phyloP scores from a whole-genome alignment of 2,888 invertebrate genomes.

The Allophyes oxyacanthae region DNA sequence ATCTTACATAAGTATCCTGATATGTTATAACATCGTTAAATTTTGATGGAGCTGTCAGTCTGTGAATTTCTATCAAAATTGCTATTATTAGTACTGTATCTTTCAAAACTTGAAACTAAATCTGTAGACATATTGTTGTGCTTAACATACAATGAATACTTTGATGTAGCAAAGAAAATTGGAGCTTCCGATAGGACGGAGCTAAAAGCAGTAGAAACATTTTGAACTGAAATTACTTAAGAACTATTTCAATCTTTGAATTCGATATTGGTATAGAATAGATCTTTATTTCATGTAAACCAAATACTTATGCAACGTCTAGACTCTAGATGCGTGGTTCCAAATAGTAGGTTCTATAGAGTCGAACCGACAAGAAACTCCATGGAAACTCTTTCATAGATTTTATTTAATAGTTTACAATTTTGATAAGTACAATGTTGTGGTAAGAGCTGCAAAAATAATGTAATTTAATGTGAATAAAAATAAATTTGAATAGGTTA shows the following conservation, averaged over 20 bases:
- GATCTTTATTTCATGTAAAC: too few relatives aligned
- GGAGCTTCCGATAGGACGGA: neutral
- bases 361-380: too few relatives aligned
- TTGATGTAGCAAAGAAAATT: constrained; percentile 8
- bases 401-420: too few relatives aligned
- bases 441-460: too few relatives aligned
- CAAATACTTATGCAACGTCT: too few relatives aligned
- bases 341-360: neutral
- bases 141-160: neutral
- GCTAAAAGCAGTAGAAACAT: constrained; percentile 1
- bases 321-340: too few relatives aligned
- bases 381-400: too few relatives aligned
- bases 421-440: too few relatives aligned
- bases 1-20: constrained; percentile 7
- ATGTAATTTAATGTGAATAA: too few relatives aligned
- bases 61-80: constrained; percentile 31
- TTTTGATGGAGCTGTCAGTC: constrained; percentile 20
- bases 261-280: constrained; percentile 4
- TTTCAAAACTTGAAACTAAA: constrained; percentile 28
- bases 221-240: constrained; percentile 21
- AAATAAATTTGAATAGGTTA: too few relatives aligned
- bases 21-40: constrained; percentile 20
- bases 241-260: constrained; percentile 16
- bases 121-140: constrained; percentile 24
- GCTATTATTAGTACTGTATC: constrained; percentile 25